Evolutionary conservation across 2,888 invertebrate genomes (phyloP), one percentile per base, ranked within the genome.

Genomic region (Cyaniris semiargus): DNA sequence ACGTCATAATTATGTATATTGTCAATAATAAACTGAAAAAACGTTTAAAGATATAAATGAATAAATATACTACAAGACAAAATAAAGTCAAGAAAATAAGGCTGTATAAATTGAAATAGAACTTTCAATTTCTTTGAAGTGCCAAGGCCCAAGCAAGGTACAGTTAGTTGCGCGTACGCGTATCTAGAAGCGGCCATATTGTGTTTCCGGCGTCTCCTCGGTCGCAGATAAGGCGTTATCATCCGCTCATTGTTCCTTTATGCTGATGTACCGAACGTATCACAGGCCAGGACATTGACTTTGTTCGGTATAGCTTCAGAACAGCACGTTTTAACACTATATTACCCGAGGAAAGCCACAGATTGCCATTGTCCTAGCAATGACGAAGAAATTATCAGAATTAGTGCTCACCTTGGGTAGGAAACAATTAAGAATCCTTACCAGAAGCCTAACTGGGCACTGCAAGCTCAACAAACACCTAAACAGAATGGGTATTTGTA

Each of bases 161-260:
- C 76, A 44, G 75, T 71, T 76, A 77, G 70, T 70, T 27, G 74
- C 77, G 75, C 76, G 78, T 78, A 78, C 78, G 79, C 78, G 77
- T 77, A 76, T 78, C 74, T 48, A 74, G 74, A 23, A 88, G 86
- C 86, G 86, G 87, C 85, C 86, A 86, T 88, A 84, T 87, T 85
- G 86, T 82, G 85, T 87, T 89, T 92, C 92, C 92, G 91, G 89
- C 87, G 88, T 86, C 84, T 84, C 85, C 84, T 82, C 85, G 83
- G 83, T 81, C 81, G 83, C 85, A 91, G 93, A 94, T 93, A 93
- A 92, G 89, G 87, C 86, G 87, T 92, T 93, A 93, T 94, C 93
- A 90, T 92, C 90, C 91, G 91, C 88, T 91, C 90, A 91, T 93
- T 93, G 93, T 93, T 90, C 89, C 90, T 89, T 87, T 86, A 87